Evolutionary conservation across 1,140 invertebrate genomes (phyloP).

Genomic region (Lepidurus apus): DNA sequence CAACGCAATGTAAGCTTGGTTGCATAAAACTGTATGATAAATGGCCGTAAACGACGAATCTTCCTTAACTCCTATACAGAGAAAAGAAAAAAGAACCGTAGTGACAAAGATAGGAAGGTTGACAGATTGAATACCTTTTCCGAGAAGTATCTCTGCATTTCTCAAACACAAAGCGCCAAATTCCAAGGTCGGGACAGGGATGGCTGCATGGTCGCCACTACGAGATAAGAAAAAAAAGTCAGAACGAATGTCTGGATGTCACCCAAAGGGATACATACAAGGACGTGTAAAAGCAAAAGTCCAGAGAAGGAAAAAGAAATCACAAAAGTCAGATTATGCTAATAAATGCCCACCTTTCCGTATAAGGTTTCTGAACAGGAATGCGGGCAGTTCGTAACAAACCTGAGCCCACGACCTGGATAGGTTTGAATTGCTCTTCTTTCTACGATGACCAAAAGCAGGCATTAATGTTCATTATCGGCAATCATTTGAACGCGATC

Average conservation of each 20-base stretch:
- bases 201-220: constrained; percentile 48
- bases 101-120: not conserved
- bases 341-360: not conserved
- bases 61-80: constrained; percentile 42
- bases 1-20: constrained; percentile 75
- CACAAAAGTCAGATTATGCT: constrained; percentile 16
- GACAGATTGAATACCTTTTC: constrained; percentile 25
- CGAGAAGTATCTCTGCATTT: constrained; percentile 68
- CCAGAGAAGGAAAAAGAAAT: not conserved
- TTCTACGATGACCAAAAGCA: constrained; percentile 53
- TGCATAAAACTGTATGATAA: constrained; percentile 57
- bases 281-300: too few species aligned
- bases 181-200: constrained; percentile 79
- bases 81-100: constrained; percentile 30
- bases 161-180: constrained; percentile 81
- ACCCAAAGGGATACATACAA: too few species aligned
- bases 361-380: not conserved
- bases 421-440: constrained; percentile 54
- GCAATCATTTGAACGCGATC: constrained; percentile 20
- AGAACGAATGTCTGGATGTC: too few species aligned
- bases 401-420: constrained; percentile 45
- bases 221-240: not conserved
- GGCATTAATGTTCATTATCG: constrained; percentile 26
- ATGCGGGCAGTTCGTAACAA: constrained; percentile 23
- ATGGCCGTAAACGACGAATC: not conserved